Evolutionary conservation across 2,888 invertebrate genomes (phyloP).

Genomic region (Drosophila glabriapex): DNA sequence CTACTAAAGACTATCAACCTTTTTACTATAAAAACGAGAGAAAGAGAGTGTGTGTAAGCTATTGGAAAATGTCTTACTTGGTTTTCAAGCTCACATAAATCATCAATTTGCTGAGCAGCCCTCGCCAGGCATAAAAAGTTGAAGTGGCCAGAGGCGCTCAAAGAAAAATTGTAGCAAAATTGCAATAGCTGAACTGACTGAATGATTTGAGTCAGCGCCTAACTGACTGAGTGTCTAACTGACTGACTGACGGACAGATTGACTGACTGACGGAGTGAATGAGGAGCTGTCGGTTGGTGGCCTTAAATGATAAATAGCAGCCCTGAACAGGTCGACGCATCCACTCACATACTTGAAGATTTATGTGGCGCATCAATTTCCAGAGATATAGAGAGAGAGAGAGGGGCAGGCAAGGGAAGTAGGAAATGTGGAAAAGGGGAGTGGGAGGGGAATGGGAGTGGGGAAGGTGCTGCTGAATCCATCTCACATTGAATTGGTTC

Average conservation of each 20-base stretch:
- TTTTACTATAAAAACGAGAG: background rate
- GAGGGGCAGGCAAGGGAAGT: background rate
- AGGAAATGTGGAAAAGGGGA: background rate
- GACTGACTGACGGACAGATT: slow-evolving; percentile 23
- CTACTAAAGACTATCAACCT: background rate
- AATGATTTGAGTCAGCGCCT: slow-evolving; percentile 55
- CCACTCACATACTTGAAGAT: slow-evolving; percentile 74
- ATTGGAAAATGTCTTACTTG: background rate
- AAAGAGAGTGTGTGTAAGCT: background rate
- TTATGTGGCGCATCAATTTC: slow-evolving; percentile 75
- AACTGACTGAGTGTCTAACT: slow-evolving; percentile 50
- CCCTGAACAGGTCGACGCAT: slow-evolving; percentile 53
- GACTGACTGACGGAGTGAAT: slow-evolving; percentile 31
- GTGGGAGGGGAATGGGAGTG: background rate
- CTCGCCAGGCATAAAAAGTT: slow-evolving; percentile 41
- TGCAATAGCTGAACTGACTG: slow-evolving; percentile 75
- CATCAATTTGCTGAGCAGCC: slow-evolving; percentile 9
- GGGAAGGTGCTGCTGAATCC: background rate
- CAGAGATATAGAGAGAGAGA: slow-evolving; percentile 9
- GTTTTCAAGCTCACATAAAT: background rate
- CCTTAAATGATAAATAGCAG: slow-evolving; percentile 66
- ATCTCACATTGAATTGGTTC: slow-evolving; percentile 48
- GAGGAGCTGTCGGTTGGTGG: slow-evolving; percentile 40
- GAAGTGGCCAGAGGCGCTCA: slow-evolving; percentile 70
- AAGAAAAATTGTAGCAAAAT: slow-evolving; percentile 77